Evolutionary conservation across 2,113 vertebrate genomes (phyloP).

Genomic region (Scatophagus argus): DNA sequence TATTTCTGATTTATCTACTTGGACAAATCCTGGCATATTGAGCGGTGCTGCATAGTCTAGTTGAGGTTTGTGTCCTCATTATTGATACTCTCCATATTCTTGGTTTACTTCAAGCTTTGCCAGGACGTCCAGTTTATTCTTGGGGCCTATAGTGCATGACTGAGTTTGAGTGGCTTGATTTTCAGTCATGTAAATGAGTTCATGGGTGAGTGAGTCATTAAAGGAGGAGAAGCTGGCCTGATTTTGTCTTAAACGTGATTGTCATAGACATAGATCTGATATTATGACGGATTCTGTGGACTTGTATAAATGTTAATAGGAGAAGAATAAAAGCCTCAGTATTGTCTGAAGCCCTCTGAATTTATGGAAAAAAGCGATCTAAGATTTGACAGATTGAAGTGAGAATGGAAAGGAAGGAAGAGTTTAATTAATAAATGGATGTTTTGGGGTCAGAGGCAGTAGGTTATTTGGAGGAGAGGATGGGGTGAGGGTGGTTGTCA

Average conservation of each 20-base stretch:
- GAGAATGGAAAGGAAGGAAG: not conserved
- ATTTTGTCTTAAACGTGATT: constrained; percentile 48
- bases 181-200: constrained; percentile 70
- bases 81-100: constrained; percentile 72
- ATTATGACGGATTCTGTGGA: constrained; percentile 29
- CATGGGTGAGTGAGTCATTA: constrained; percentile 65
- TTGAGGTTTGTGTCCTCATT: constrained; percentile 79
- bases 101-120: constrained; percentile 65
- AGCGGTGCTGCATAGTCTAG: constrained; percentile 67
- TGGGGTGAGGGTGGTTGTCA: too few species aligned
- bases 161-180: constrained; percentile 61
- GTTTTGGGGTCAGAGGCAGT: not conserved
- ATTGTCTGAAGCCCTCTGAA: not conserved
- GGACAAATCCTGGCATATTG: constrained; percentile 80
- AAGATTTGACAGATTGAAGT: not conserved
- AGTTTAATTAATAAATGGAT: not conserved
- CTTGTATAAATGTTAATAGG: not conserved
- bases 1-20: constrained; percentile 86
- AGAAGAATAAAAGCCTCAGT: not conserved
- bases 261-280: constrained; percentile 5
- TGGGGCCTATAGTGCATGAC: constrained; percentile 49
- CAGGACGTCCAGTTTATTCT: constrained; percentile 65
- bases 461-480: too few species aligned
- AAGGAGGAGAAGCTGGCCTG: constrained; percentile 40
- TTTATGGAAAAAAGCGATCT: not conserved